Percentiles rank a stretch among this genome's conserved stretches.
phyloP scores from a whole-genome alignment of 2,888 invertebrate genomes.

The Caenorhabditis auriculariae region DNA sequence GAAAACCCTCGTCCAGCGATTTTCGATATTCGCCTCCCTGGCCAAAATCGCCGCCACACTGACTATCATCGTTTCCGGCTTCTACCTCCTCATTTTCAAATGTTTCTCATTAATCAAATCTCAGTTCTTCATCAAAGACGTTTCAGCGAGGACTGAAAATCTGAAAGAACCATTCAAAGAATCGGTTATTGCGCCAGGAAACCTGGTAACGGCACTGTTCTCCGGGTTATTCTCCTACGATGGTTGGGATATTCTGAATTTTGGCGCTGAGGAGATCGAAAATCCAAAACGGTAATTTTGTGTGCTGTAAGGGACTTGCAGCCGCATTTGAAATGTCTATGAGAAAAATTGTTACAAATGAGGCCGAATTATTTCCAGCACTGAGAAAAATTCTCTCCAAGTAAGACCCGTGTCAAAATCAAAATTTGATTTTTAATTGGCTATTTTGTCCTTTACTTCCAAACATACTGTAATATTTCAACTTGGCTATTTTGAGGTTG shows the following conservation, averaged over 20 bases:
- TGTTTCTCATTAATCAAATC: too few relatives aligned
- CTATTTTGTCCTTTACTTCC: too few relatives aligned
- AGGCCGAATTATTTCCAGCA: too few relatives aligned
- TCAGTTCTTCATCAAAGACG: neutral
- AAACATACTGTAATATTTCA: too few relatives aligned
- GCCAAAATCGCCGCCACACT: slow-evolving; percentile 53
- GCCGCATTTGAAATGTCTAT: too few relatives aligned
- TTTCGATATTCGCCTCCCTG: slow-evolving; percentile 56
- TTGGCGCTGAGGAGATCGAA: slow-evolving; percentile 58
- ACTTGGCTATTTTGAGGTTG: too few relatives aligned
- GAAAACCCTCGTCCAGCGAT: slow-evolving; percentile 54
- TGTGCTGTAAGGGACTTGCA: too few relatives aligned
- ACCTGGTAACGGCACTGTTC: slow-evolving; percentile 53
- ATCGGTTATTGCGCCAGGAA: slow-evolving; percentile 25
- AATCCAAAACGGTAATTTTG: slow-evolving; percentile 53
- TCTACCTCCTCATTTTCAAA: slow-evolving; percentile 50
- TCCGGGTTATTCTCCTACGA: slow-evolving; percentile 55
- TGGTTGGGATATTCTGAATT: slow-evolving; percentile 62
- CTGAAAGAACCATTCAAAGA: slow-evolving; percentile 33
- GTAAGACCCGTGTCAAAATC: too few relatives aligned
- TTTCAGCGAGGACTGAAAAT: slow-evolving; percentile 24
- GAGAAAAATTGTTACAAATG: too few relatives aligned
- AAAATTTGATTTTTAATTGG: too few relatives aligned
- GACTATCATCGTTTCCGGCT: slow-evolving; percentile 51
- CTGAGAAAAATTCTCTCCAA: too few relatives aligned